Evolutionary conservation across 2,888 invertebrate species (phyloP), one percentile per base, ranked within the genome.

Genomic region (Elaeidobius kamerunicus): DNA sequence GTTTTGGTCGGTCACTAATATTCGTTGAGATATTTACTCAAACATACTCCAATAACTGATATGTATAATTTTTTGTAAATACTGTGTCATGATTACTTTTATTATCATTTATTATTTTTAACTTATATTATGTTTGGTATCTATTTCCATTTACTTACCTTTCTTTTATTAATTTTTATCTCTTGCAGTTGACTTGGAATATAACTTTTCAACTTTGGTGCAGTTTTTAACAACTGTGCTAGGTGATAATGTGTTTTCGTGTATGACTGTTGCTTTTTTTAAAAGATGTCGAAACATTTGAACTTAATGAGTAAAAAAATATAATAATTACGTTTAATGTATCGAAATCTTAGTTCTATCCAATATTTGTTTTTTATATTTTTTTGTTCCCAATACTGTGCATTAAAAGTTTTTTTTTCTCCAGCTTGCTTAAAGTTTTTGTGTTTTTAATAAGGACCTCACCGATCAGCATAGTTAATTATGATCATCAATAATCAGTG

Each of bases 181-280:
- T 55, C 56, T 82, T 83, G 66, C 84, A 85, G 85, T 83, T 73
- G 83, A 82, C 73, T 80, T 77, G 67, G 83, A 84, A 70, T 84
- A 80, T 82, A 80, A 81, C 74, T 81, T 85, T 76, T 77, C 83
- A 71, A 82, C 84, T 69, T 81, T 86, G 76, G 77, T 82, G 77
- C 82, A 83, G 72, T 84, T 83, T 77, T 79, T 86, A 80, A 80
- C 80, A 70, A 82, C 83, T 76, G 74, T 80, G 70, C 79, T 82
- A 81, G 81, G 82, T 81, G 80, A 73, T 53, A 42, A 30, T 34
- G 36, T 53, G 41, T 44, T 55, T 56, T 56, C 34, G 51, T 23
- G 52, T 57, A 36, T 58, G 5, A 35, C 16, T 44, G n/a, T 44
- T 15, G 9, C 36, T 36, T 17, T 34, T 51, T 41, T 19, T 36